Evolutionary conservation across 2,888 invertebrate genomes (phyloP).

Genomic region (Tinea semifulvella): DNA sequence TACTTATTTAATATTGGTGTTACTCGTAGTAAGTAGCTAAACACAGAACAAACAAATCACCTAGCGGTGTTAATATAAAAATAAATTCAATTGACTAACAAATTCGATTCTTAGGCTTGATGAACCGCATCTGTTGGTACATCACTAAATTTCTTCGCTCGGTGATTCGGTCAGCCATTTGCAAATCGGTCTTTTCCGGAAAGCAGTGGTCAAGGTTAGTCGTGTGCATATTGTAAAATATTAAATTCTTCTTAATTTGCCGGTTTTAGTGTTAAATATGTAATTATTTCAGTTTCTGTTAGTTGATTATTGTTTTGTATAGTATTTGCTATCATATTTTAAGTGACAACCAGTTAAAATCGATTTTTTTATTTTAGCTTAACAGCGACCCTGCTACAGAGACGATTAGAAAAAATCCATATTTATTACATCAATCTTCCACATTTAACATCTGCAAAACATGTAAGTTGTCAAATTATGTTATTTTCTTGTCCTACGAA

Average conservation of each 20-base stretch:
- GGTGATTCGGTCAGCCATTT: not conserved
- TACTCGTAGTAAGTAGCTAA: too few relatives aligned
- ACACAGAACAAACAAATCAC: too few relatives aligned
- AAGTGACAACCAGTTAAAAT: not conserved
- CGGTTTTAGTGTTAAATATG: not conserved
- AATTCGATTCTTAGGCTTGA: too few relatives aligned
- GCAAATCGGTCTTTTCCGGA: not conserved
- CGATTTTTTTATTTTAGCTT: slow-evolving; percentile 29
- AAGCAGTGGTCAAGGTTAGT: not conserved
- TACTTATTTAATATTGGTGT: too few relatives aligned
- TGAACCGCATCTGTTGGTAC: too few relatives aligned
- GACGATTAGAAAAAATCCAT: not conserved
- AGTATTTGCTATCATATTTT: not conserved
- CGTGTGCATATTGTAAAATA: not conserved
- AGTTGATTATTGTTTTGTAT: not conserved
- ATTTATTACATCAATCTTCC: slow-evolving; percentile 8
- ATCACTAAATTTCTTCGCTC: too few relatives aligned
- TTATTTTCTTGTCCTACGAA: not conserved
- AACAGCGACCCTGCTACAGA: slow-evolving; percentile 45
- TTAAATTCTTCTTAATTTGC: not conserved
- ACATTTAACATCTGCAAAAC: not conserved
- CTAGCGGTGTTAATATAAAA: too few relatives aligned
- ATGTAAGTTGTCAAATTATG: not conserved
- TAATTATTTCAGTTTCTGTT: not conserved
- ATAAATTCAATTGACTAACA: too few relatives aligned